Evolutionary conservation across 2,888 invertebrate genomes (phyloP).

Genomic region (Caradrina clavipalpis): DNA sequence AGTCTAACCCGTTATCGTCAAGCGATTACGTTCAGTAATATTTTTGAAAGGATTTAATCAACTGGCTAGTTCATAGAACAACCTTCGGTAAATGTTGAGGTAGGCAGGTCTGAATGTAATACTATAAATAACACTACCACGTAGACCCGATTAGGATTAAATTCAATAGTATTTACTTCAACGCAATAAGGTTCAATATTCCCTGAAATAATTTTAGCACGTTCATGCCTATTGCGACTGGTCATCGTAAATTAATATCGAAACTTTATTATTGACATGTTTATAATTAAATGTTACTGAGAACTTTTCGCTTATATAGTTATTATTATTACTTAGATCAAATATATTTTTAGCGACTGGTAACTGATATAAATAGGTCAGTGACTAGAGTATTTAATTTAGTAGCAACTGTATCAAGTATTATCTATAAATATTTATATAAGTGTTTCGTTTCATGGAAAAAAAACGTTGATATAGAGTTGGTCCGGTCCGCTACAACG

Average conservation of each 20-base stretch:
- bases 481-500: neutral
- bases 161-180: slow-evolving; percentile 4
- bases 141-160: neutral
- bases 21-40: slow-evolving; percentile 1
- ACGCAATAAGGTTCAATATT: slow-evolving; percentile 21
- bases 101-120: slow-evolving; percentile 32
- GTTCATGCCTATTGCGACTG: neutral
- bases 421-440: neutral
- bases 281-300: slow-evolving; percentile 41
- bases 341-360: slow-evolving; percentile 1
- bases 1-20: neutral
- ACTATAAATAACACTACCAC: slow-evolving; percentile 14
- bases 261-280: slow-evolving; percentile 51
- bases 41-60: slow-evolving; percentile 17
- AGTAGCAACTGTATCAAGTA: slow-evolving; percentile 1
- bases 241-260: slow-evolving; percentile 40
- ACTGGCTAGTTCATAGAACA: slow-evolving; percentile 1
- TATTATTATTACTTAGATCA: slow-evolving; percentile 5
- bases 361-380: slow-evolving; percentile 20
- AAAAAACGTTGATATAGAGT: neutral
- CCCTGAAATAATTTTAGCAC: neutral
- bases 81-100: slow-evolving; percentile 42
- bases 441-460: neutral
- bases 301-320: slow-evolving; percentile 25
- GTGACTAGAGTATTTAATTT: slow-evolving; percentile 17